These are phyloP conservation scores for Eilema caniola DNA, from an alignment of 2,888 invertebrate genomes.

Conservation along the genomic window DNA sequence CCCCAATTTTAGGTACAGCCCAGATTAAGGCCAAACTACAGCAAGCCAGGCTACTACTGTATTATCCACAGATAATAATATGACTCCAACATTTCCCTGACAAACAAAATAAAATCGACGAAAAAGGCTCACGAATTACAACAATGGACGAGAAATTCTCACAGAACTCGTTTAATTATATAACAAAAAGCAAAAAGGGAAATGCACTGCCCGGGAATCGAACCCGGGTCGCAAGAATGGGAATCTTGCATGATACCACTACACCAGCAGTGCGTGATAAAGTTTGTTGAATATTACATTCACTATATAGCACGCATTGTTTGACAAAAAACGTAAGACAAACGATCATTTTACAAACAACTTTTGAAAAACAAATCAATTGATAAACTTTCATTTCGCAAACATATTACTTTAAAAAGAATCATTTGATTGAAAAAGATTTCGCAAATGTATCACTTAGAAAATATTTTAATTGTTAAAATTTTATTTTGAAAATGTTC, in stretches of 20 bases:
- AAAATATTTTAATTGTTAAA: too few relatives aligned
- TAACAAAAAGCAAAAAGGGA: constrained; percentile 20
- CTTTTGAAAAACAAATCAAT: too few relatives aligned
- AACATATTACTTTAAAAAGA: too few relatives aligned
- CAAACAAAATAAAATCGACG: constrained; percentile 23
- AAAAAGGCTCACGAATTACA: constrained; percentile 15
- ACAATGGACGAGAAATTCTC: constrained; percentile 13
- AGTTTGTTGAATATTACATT: not conserved
- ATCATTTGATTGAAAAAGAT: too few relatives aligned
- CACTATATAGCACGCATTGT: not conserved
- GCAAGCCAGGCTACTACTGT: constrained; percentile 41
- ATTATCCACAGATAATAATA: constrained; percentile 47
- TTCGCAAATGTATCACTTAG: too few relatives aligned
- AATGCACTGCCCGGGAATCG: constrained; percentile 94
- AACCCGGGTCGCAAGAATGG: constrained; percentile 99
- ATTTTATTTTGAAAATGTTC: too few relatives aligned
- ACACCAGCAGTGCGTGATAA: constrained; percentile 94
- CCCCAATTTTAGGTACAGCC: constrained; percentile 28
- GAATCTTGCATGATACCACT: constrained; percentile 99
- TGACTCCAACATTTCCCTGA: constrained; percentile 23
- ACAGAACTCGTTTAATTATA: constrained; percentile 19
- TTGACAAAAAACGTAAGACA: too few relatives aligned
- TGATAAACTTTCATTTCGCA: too few relatives aligned
- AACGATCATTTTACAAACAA: too few relatives aligned
- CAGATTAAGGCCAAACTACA: constrained; percentile 46